Evolutionary conservation across 1,140 invertebrate genomes (phyloP), one percentile per base, ranked within the genome.

Genomic region (Bombus huntii): DNA sequence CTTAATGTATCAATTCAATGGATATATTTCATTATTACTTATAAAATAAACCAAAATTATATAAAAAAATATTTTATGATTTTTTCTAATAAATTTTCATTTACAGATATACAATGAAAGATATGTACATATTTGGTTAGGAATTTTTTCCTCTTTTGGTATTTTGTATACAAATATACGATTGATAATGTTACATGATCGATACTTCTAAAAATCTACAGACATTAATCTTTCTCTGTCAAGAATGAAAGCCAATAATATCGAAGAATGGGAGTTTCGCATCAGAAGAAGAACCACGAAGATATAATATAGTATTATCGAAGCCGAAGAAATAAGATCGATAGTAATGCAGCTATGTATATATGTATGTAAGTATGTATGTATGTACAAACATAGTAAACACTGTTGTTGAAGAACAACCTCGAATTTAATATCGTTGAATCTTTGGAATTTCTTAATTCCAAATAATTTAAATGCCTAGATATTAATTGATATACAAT

Each of bases 321-420:
- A 86, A 86, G 39, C 73, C 80, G 2, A 0, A 34, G 8, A 82
- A 82, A 47, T 28, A n/a, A 62, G 53, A 73, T 82, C 80, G 80
- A 83, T 83, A 77, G 37, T 59, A 34, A 53, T 9, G 39, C 47
- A 22, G 53, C 12, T 28, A 53, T 53, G 47, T 53, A 53, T 6
- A 1, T 53, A 22, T 6, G 47, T 53, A 53, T 22, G 47, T 47
- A 47, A 1, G 18, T 53, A 22, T 53, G 18, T 53, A 53, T 53
- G 18, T 53, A 53, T 53, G 15, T 53, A 62, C 34, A 31, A 59
- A 5, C 28, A 15, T 28, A 68, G 31, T 37, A 66, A 81, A 86
- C 68, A 71, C 37, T 77, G 37, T 18, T 70, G 42, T 47, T n/a
- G n/a, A 80, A 68, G 81, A 72, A 9, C 28, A 31, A 15, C 13